These are phyloP conservation scores for Ditylenchus weischeri DNA, from an alignment of 2,888 invertebrate genomes.

Conservation along the genomic window DNA sequence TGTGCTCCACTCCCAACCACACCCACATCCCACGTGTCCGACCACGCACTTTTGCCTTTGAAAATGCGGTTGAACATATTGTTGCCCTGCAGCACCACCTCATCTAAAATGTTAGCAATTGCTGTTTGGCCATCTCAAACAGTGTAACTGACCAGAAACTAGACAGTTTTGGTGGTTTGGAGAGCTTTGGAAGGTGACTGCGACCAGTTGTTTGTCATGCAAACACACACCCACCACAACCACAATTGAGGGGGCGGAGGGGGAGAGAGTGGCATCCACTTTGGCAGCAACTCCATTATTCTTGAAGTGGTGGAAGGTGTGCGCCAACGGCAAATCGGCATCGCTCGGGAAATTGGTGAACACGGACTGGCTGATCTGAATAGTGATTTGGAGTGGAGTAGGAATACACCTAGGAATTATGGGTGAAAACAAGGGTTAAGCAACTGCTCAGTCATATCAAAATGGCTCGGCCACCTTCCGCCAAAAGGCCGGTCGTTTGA, in stretches of 20 bases:
- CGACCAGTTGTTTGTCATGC: constrained; percentile 39
- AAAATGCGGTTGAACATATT: constrained; percentile 20
- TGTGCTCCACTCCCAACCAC: constrained; percentile 6
- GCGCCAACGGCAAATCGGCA: constrained; percentile 33
- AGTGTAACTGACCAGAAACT: background rate
- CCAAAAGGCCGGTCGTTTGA: too few relatives aligned
- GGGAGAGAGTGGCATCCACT: constrained; percentile 32
- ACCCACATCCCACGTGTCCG: constrained; percentile 20
- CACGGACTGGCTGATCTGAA: constrained; percentile 29
- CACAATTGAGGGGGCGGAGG: constrained; percentile 24
- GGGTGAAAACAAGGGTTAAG: too few relatives aligned
- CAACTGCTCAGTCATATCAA: too few relatives aligned
- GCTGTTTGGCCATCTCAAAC: background rate
- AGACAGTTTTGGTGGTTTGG: background rate
- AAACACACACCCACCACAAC: constrained; percentile 33
- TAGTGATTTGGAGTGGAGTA: too few relatives aligned
- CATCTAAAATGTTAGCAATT: constrained; percentile 15
- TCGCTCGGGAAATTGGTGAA: constrained; percentile 32
- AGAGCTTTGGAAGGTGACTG: constrained; percentile 29
- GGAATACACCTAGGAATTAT: too few relatives aligned
- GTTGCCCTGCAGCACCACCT: constrained; percentile 17
- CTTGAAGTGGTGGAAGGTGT: constrained; percentile 34
- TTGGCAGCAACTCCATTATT: constrained; percentile 34
- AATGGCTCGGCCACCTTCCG: too few relatives aligned
- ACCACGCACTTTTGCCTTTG: constrained; percentile 18